Base-by-base conservation (phyloP, 1,140 invertebrate species). In the Pseudachorutes palmiensis region DNA sequence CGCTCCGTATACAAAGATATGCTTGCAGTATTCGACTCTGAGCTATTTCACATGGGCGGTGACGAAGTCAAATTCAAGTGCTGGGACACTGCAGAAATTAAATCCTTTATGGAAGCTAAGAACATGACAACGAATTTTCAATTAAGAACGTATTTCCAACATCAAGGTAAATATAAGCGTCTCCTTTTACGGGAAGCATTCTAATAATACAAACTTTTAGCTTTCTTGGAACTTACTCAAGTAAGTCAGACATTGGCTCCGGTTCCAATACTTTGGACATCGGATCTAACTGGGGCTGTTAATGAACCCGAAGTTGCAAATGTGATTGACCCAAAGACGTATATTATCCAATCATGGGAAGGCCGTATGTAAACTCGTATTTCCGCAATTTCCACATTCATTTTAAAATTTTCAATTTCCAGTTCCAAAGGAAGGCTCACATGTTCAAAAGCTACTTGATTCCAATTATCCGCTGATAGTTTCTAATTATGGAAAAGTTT, bases 241-340 rank as follows among this genome's bases (percentile, higher is more conserved):
- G 51, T 22, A 55, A 24, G 12, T 16, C 12, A 26, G 12, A 5
- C 12, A 55, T 5, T 55, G 24, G 51, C 12, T 55, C 51, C 51
- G 24, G 24, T 55, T 0, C 81, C 85, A 1, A 83, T 92, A 48
- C 73, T 92, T 16, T 92, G 90, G 90, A 92, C 89, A 0, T 91
- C 88, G 72, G 84, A 83, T 0, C 76, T 93, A 1, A 92, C 90
- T 9, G 9, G 0, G 83, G 85, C 26, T 45, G 61, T 30, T 5
- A 1, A 1, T 80, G 79, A 67, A 80, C 82, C 1, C 2, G 82
- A 86, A 5, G 76, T 83, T 86, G 84, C 60, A n/a, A n/a, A n/a
- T 61, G 51, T 5, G 24, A 55, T 77, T 12, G 71, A 75, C 62
- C 65, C 64, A 19, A 41, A 74, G 3, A 69, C 76, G 3, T 78